Conservation (phyloP, 30 jellyfish, hydroid and myxozoan species). For the Hydra vulgaris region DNA sequence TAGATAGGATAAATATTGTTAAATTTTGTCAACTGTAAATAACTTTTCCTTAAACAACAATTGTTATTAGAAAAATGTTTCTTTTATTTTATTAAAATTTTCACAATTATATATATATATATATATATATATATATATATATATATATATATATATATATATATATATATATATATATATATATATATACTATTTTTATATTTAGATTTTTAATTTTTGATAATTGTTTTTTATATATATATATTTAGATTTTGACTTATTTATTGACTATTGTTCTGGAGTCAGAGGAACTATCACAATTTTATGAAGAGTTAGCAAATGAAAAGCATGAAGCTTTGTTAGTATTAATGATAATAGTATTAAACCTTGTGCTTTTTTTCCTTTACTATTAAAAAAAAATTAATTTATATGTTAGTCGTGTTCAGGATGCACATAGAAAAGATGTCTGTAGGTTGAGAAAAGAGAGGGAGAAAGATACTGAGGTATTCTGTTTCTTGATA, state of each 20-base stretch:
- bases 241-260: conserved; percentile 42
- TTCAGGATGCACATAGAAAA: neutral
- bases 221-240: neutral
- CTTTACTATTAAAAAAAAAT: neutral
- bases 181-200: too few relatives aligned
- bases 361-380: neutral
- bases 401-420: neutral
- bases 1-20: too few relatives aligned
- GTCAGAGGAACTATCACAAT: conserved; percentile 42
- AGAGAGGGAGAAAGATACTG: neutral
- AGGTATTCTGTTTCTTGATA: neutral
- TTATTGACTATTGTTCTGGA: conserved; percentile 49
- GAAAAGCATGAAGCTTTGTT: conserved; percentile 49
- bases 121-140: too few relatives aligned
- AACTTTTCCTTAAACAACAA: too few relatives aligned
- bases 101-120: too few relatives aligned
- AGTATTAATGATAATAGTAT: neutral
- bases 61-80: too few relatives aligned
- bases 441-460: neutral
- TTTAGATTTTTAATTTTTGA: neutral
- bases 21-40: too few relatives aligned
- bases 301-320: conserved; percentile 31
- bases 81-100: too few relatives aligned
- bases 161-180: too few relatives aligned
- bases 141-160: too few relatives aligned